Percentiles rank a stretch among this genome's conserved stretches.
These are phyloP conservation scores for Rhodophaea formosa DNA, from an alignment of 2,888 invertebrate genomes.

Conservation along the genomic window DNA sequence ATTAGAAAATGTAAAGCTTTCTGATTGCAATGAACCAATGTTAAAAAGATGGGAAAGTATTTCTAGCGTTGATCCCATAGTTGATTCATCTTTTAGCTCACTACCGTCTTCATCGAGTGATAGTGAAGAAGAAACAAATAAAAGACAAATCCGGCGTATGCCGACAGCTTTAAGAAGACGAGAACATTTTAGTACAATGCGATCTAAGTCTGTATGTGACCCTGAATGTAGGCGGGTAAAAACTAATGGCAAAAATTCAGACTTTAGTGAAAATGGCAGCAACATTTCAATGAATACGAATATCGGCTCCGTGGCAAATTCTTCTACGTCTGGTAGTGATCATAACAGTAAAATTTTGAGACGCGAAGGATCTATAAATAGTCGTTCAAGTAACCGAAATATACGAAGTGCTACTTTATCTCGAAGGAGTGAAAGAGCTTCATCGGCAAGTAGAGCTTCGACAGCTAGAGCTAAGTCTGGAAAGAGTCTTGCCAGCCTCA, in stretches of 20 bases:
- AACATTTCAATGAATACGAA: conserved; percentile 71
- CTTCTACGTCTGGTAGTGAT: conserved; percentile 74
- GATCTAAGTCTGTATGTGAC: conserved; percentile 76
- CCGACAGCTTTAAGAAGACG: conserved; percentile 66
- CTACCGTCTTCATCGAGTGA: conserved; percentile 76
- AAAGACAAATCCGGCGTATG: conserved; percentile 58
- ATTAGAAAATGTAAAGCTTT: conserved; percentile 76
- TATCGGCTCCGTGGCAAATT: conserved; percentile 65
- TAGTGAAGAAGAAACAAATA: conserved; percentile 68
- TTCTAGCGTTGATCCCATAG: conserved; percentile 86
- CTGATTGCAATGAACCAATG: conserved; percentile 63
- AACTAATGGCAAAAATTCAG: conserved; percentile 55
- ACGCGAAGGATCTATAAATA: conserved; percentile 65
- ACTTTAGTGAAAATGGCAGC: conserved; percentile 68
- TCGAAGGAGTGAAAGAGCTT: conserved; percentile 66
- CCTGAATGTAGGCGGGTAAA: conserved; percentile 64
- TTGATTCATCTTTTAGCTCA: conserved; percentile 85
- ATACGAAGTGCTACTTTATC: conserved; percentile 76
- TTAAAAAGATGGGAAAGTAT: conserved; percentile 82
- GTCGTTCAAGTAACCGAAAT: conserved; percentile 61
- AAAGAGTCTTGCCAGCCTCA: conserved; percentile 70
- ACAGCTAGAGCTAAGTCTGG: conserved; percentile 83
- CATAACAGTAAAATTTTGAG: conserved; percentile 61
- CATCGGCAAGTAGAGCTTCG: conserved; percentile 81
- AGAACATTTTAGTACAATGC: conserved; percentile 64